Evolutionary conservation across 2,888 invertebrate genomes (phyloP), one percentile per base, ranked within the genome.

Genomic region (Epinotia brunnichana): DNA sequence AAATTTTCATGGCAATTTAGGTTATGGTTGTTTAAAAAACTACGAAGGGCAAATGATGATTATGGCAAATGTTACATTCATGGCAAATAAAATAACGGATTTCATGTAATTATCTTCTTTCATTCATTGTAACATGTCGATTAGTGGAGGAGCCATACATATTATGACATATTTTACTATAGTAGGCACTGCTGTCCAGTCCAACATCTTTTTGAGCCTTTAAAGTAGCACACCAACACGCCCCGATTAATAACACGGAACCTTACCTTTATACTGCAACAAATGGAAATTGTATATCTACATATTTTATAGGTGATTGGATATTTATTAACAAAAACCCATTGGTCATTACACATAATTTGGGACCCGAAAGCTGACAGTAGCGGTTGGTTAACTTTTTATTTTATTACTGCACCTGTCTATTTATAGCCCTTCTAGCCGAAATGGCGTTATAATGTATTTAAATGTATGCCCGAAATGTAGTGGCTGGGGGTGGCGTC

Each of bases 391-490:
- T 82, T 86, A 84, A 84, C 85, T 84, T 70, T 83, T 81, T 81
- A 83, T 87, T 87, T 85, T 85, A 87, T 84, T 79, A 79, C 81
- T 78, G 77, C 85, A 91, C 89, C 90, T 90, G 90, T 84, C 84
- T 83, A 80, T 87, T 87, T 82, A 84, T 79, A 78, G 79, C 84
- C 83, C 82, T 76, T 74, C 81, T 82, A 78, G 80, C 77, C 82
- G 82, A 84, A 87, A 86, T 83, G 81, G 81, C 79, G 83, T 86
- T 90, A 83, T 89, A 90, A 91, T 90, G 82, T 89, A 91, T 91
- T 90, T 87, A 89, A 91, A 92, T 91, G 82, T 83, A 89, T 88
- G 82, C 85, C 83, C 83, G 70, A 86, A 89, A 85, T 83, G 83
- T 82, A 77, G 75, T 75, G 77, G 78, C 70, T 53, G 70, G 79